phyloP scores from a whole-genome alignment of 2,888 invertebrate genomes.

The Platerodrilus igneus region DNA sequence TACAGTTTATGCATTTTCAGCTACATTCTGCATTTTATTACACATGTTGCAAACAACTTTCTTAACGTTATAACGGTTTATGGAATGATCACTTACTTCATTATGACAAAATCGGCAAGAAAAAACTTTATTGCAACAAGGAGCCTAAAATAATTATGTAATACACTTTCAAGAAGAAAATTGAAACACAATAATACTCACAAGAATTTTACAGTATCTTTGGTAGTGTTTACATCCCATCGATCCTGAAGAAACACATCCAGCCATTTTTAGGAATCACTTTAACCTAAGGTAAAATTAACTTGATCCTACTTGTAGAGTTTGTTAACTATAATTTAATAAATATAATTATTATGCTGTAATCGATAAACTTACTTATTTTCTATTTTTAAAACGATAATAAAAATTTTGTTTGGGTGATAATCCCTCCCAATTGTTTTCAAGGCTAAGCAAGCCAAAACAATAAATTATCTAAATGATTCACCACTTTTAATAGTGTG shows the following conservation, averaged over 20 bases:
- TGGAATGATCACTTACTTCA: slow-evolving; percentile 70
- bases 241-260: neutral
- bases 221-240: slow-evolving; percentile 19
- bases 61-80: slow-evolving; percentile 69
- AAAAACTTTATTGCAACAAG: slow-evolving; percentile 77
- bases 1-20: slow-evolving; percentile 65
- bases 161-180: slow-evolving; percentile 11
- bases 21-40: slow-evolving; percentile 66
- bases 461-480: too few species aligned
- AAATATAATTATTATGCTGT: too few species aligned
- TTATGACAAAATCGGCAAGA: slow-evolving; percentile 81
- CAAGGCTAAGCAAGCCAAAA: too few species aligned
- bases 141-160: slow-evolving; percentile 70
- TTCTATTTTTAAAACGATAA: too few species aligned
- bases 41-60: slow-evolving; percentile 73
- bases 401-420: too few species aligned
- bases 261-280: too few species aligned
- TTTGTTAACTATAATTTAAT: too few species aligned
- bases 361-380: too few species aligned
- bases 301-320: too few species aligned
- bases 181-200: slow-evolving; percentile 5
- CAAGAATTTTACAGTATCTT: slow-evolving; percentile 14
- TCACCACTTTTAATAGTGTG: too few species aligned
- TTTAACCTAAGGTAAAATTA: too few species aligned
- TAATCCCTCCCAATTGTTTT: too few species aligned